A percentile compares a stretch with the other conserved stretches of the same genome.
Evolutionary conservation across 2,888 invertebrate genomes (phyloP).

Genomic region (Xanthorhoe designata): DNA sequence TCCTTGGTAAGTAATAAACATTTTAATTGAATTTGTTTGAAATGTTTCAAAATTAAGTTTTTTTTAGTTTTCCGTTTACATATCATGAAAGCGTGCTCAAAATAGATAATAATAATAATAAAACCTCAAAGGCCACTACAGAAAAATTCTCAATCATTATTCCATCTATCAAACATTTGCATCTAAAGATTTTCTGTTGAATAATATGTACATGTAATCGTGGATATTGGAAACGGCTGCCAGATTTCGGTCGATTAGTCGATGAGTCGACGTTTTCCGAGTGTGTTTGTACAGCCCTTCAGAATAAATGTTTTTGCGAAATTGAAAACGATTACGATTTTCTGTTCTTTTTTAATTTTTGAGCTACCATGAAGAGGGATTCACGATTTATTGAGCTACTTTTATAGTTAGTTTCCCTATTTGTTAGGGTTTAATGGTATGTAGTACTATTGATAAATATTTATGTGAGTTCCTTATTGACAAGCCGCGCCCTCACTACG

Average conservation of each 20-base stretch:
- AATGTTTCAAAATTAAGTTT: too few species aligned
- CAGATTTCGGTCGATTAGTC: slow-evolving; percentile 22
- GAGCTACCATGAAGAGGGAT: not conserved
- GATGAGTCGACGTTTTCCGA: slow-evolving; percentile 14
- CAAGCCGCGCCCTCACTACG: too few species aligned
- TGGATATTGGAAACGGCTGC: slow-evolving; percentile 18
- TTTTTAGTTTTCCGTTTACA: too few species aligned
- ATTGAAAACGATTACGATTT: slow-evolving; percentile 5
- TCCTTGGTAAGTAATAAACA: too few species aligned
- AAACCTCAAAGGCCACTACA: not conserved
- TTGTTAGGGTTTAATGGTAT: too few species aligned
- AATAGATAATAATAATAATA: too few species aligned
- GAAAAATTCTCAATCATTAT: not conserved
- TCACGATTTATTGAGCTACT: too few species aligned
- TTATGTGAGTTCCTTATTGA: too few species aligned
- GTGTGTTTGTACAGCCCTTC: slow-evolving; percentile 19
- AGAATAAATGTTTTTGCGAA: slow-evolving; percentile 13
- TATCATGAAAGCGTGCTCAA: too few species aligned
- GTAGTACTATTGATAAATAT: too few species aligned
- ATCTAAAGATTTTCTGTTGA: slow-evolving; percentile 6
- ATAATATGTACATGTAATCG: slow-evolving; percentile 20
- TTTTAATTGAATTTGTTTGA: too few species aligned
- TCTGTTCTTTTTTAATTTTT: not conserved
- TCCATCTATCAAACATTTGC: not conserved
- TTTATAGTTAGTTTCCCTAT: too few species aligned